phyloP scores from a whole-genome alignment of 2,888 invertebrate species.

The Pandemis corylana region DNA sequence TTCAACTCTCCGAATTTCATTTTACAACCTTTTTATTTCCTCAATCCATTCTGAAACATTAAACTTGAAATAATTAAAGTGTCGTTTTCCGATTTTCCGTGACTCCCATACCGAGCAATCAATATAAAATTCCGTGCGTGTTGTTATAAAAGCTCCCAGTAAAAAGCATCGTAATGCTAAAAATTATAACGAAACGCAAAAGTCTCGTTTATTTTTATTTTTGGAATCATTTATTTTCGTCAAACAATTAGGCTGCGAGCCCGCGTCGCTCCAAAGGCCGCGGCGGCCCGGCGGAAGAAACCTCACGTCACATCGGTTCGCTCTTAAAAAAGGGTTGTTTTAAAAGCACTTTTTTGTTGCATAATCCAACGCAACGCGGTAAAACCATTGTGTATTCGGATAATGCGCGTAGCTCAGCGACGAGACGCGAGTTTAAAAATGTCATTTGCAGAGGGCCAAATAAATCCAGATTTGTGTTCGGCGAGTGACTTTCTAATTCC shows the following conservation, averaged over 20 bases:
- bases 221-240: slow-evolving; percentile 83
- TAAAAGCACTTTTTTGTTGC: slow-evolving; percentile 75
- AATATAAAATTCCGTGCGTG: slow-evolving; percentile 49
- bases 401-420: slow-evolving; percentile 61
- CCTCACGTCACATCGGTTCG: slow-evolving; percentile 72
- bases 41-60: slow-evolving; percentile 9
- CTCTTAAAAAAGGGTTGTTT: slow-evolving; percentile 74
- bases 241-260: slow-evolving; percentile 79
- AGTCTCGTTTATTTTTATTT: slow-evolving; percentile 82
- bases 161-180: slow-evolving; percentile 69
- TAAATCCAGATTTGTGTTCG: slow-evolving; percentile 79
- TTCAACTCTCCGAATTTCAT: not conserved
- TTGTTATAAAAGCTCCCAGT: slow-evolving; percentile 55
- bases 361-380: slow-evolving; percentile 70
- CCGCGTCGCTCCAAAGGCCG: slow-evolving; percentile 65
- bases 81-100: slow-evolving; percentile 6
- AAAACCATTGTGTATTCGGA: slow-evolving; percentile 58
- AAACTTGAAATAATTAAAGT: slow-evolving; percentile 19
- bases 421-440: slow-evolving; percentile 72
- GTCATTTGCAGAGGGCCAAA: slow-evolving; percentile 74
- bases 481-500: slow-evolving; percentile 83
- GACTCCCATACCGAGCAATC: slow-evolving; percentile 19
- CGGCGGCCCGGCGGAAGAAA: slow-evolving; percentile 71
- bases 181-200: slow-evolving; percentile 78
- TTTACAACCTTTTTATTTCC: not conserved